A percentile compares a stretch with the other conserved stretches of the same genome.
phyloP scores from a whole-genome alignment of 2,113 vertebrate species.

The Rhabdomys dilectus region DNA sequence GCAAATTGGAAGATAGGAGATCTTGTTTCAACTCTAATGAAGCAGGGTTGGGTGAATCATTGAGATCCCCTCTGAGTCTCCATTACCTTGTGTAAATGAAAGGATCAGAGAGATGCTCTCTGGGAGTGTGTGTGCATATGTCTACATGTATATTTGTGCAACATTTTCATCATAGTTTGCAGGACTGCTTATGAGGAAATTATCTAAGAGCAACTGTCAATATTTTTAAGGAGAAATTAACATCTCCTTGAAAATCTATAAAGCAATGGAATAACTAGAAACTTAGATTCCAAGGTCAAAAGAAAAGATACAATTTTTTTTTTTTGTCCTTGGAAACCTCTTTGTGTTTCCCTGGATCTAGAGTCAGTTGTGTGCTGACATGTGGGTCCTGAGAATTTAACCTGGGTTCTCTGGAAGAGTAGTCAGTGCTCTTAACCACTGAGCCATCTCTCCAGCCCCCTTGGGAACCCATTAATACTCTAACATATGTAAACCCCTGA shows the following conservation, averaged over 20 bases:
- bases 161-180: conserved; percentile 3
- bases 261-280: not conserved
- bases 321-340: too few species aligned
- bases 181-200: not conserved
- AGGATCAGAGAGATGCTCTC: not conserved
- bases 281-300: not conserved
- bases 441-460: not conserved
- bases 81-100: not conserved
- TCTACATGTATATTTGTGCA: not conserved
- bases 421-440: too few species aligned
- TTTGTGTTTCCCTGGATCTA: too few species aligned
- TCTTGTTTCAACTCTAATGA: not conserved
- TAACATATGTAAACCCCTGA: not conserved
- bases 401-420: too few species aligned
- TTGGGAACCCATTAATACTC: conserved; percentile 16
- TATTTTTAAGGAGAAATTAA: conserved; percentile 24
- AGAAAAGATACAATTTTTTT: not conserved
- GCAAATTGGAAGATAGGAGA: not conserved
- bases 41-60: not conserved
- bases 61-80: not conserved
- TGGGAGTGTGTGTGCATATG: not conserved
- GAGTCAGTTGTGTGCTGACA: too few species aligned
- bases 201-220: not conserved
- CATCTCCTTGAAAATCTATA: not conserved
- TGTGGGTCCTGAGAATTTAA: too few species aligned